phyloP scores from a whole-genome alignment of 1,140 invertebrate genomes.

The Leptoteleia sp. region DNA sequence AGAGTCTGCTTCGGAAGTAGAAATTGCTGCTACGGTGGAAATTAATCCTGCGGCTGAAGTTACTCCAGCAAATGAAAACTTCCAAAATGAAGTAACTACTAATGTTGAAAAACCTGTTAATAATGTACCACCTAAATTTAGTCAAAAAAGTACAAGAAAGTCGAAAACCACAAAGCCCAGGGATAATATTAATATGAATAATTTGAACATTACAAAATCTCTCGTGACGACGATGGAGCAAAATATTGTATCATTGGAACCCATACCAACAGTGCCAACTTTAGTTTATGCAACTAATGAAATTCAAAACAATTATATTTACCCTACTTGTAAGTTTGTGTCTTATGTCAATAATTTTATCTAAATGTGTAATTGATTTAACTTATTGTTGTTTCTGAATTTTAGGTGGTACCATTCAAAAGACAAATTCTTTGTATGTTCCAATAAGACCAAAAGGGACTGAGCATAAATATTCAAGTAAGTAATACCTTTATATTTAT shows the following conservation, averaged over 20 bases:
- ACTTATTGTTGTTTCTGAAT: not conserved
- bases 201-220: constrained; percentile 1
- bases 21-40: no score
- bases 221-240: constrained; percentile 12
- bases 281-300: constrained; percentile 74
- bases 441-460: constrained; percentile 72
- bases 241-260: constrained; percentile 2
- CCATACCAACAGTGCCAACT: constrained; percentile 69
- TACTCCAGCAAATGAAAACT: not conserved
- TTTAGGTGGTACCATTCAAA: constrained; percentile 20
- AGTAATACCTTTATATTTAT: no score
- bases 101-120: not conserved
- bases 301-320: constrained; percentile 58
- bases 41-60: no score
- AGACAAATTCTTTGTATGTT: constrained; percentile 38
- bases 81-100: not conserved
- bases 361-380: no score
- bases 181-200: not conserved
- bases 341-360: not conserved
- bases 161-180: not conserved
- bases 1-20: no score
- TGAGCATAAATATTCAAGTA: not conserved
- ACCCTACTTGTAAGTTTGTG: constrained; percentile 48
- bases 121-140: not conserved
- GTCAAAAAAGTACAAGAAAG: constrained; percentile 1